Base-by-base conservation (phyloP, 2,113 vertebrate species). In the Noctilio leporinus region DNA sequence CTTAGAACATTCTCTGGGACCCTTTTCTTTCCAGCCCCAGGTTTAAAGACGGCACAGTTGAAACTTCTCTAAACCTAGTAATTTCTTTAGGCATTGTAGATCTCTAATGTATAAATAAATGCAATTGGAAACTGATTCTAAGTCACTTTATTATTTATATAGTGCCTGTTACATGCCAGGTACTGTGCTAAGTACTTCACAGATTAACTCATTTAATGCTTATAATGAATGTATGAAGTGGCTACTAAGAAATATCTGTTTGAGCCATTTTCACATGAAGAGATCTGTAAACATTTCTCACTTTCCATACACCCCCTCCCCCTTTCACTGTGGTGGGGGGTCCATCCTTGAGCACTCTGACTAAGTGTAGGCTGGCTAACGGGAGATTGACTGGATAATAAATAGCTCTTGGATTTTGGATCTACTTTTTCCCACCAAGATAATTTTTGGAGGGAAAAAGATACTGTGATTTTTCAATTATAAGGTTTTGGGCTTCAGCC, bases 151-250 rank as follows among this genome's bases (percentile, higher is more conserved):
- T 82, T 93, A 81, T 64, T 57, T 55, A 82, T 10, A 72, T 33
- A 49, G 33, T 89, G 65, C 30, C 40, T 65, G 51, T 40, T 62
- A 19, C 70, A 26, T 82, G 14, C 33, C 24, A 51, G 78, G 33
- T 70, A 57, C n/a, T 77, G 43, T 93, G 94, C 3, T 81, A 43
- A 84, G n/a, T 91, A 55, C n/a, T 92, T 77, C 86, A 53, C 38
- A 82, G 14, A 38, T 20, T 65, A 93, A 75, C 59, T 88, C 43
- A 78, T 77, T 91, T 96, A 90, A 84, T 92, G 43, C n/a, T 91
- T 10, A 51, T 30, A 84, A 45, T 84, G 64, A 87, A 70, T 20
- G 0, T 86, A 43, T 57, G 24, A 80, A 24, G n/a, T 86, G 28
- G 55, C 53, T 53, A 45, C 49, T 53, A 55, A 82, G 92, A 96